phyloP scores from a whole-genome alignment of 2,113 vertebrate genomes.

The Oryzias woworae region DNA sequence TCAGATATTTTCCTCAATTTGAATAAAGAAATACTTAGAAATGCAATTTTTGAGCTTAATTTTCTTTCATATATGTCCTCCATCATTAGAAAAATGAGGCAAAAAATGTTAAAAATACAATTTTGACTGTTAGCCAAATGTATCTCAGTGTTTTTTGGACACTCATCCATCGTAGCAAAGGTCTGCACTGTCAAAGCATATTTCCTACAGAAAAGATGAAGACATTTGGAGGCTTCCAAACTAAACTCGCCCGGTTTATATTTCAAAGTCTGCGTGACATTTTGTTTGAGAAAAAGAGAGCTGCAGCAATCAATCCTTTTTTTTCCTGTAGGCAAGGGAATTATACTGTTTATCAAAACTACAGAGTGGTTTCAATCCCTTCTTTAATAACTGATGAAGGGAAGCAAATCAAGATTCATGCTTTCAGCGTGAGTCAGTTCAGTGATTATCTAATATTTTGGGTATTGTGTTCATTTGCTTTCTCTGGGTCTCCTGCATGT shows the following conservation, averaged over 20 bases:
- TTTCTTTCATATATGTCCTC: too few species aligned
- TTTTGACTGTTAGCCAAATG: background rate
- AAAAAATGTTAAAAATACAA: too few species aligned
- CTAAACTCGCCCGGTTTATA: background rate
- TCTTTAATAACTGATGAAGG: background rate
- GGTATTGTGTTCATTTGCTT: background rate
- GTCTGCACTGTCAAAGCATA: conserved; percentile 4
- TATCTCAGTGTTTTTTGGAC: background rate
- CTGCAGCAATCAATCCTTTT: background rate
- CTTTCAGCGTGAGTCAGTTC: background rate
- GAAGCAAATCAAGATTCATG: background rate
- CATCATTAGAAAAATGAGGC: too few species aligned
- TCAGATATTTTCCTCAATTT: too few species aligned
- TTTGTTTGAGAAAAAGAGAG: background rate
- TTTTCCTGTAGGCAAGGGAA: background rate
- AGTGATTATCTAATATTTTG: background rate
- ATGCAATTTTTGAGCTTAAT: too few species aligned
- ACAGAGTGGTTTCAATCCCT: too few species aligned
- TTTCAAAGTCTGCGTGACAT: conserved; percentile 10
- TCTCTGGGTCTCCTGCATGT: too few species aligned
- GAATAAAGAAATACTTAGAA: too few species aligned
- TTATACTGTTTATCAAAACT: background rate
- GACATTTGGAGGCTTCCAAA: background rate
- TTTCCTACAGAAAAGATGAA: background rate
- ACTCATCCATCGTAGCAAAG: background rate